Base-by-base conservation (phyloP, 2,797 vertebrate genomes). In the Anas capensis region DNA sequence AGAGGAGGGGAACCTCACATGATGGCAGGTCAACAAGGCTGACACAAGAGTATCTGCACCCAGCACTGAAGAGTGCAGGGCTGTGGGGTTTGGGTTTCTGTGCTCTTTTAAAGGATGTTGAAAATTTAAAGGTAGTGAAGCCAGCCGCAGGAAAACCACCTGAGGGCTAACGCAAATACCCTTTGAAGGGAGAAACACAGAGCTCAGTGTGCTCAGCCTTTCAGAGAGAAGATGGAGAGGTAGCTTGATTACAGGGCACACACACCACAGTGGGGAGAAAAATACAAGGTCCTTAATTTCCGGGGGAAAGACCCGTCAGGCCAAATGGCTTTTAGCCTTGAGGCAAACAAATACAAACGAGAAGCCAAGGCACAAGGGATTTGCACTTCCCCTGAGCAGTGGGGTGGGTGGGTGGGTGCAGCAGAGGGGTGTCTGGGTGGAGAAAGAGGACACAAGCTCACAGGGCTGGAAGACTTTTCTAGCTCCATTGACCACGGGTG, bases 161-260 rank as follows among this genome's bases (percentile, higher is more conserved):
- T 0, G 3, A 71, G 72, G 73, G 65, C 79, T 78, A 73, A 93
- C 82, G 17, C 40, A 91, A 93, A 92, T 82, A 60, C 12, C 4
- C 6, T 61, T 80, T 27, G 40, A 54, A 82, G 42, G 19, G 12
- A 77, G 75, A 85, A 93, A 14, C 65, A 86, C 49, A 38, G 48
- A 85, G 87, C 81, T 91, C 69, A 75, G 12, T 19, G 24, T 66
- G 86, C 85, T 92, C 92, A 62, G n/a, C 42, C 42, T 80, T 91
- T 85, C 71, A 81, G 61, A 83, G 53, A 49, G 76, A 85, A 91
- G 85, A 61, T 16, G 6, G 57, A 86, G 31, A 88, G 70, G 82
- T 57, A 93, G 24, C 48, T 78, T 94, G 91, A 94, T 95, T 93
- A 92, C 20, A 92, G 87, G 85, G 79, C 87, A 78, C 8, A 76